Percentiles rank a stretch among this genome's conserved stretches.
These are phyloP conservation scores for Saxidomus purpurata DNA, from an alignment of 1,140 invertebrate species.

Conservation along the genomic window DNA sequence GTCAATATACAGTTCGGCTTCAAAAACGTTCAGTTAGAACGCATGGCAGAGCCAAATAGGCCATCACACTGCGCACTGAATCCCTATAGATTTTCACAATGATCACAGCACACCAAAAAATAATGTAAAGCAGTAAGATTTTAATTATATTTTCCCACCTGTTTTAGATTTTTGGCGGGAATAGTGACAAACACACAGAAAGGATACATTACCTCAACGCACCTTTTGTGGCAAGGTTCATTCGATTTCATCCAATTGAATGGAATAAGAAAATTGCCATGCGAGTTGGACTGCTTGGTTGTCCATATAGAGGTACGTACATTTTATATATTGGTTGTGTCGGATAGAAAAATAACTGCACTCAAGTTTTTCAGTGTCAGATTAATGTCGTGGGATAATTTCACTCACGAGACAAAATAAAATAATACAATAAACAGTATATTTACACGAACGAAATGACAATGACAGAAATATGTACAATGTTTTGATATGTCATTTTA, in stretches of 20 bases:
- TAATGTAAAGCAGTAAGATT: background rate
- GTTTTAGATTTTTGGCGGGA: slow-evolving; percentile 88
- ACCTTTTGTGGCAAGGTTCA: slow-evolving; percentile 88
- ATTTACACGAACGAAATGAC: background rate
- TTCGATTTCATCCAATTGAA: slow-evolving; percentile 88
- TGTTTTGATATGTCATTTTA: too few species aligned
- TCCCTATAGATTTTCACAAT: slow-evolving; percentile 55
- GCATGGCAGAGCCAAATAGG: slow-evolving; percentile 5
- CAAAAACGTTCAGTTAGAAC: background rate
- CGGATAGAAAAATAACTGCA: too few species aligned
- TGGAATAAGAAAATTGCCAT: slow-evolving; percentile 88
- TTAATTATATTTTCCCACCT: background rate
- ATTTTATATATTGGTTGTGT: too few species aligned
- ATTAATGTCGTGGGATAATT: background rate
- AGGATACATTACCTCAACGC: slow-evolving; percentile 88
- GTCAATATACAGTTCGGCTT: background rate
- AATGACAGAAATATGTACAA: background rate
- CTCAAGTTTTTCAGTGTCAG: background rate
- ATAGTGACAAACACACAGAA: slow-evolving; percentile 88
- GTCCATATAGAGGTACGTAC: slow-evolving; percentile 87
- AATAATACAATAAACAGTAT: background rate
- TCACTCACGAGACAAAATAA: background rate
- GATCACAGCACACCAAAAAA: slow-evolving; percentile 20
- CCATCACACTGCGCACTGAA: slow-evolving; percentile 50
- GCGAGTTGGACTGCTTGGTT: slow-evolving; percentile 88